These are phyloP conservation scores for Meleagris gallopavo DNA, from an alignment of 2,113 vertebrate species.

Conservation along the genomic window DNA sequence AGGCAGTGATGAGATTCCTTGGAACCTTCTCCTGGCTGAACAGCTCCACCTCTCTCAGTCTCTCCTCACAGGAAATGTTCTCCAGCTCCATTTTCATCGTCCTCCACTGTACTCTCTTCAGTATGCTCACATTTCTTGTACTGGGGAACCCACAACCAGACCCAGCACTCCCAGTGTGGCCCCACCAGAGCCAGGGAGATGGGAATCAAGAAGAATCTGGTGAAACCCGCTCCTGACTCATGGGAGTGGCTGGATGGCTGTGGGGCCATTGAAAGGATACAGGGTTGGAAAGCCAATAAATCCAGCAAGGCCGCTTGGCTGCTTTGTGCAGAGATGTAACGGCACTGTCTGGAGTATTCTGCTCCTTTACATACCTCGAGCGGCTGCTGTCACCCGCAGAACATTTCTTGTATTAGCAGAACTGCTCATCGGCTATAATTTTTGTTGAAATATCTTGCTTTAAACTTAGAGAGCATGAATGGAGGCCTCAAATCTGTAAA, in stretches of 20 bases:
- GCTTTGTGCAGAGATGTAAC: not conserved
- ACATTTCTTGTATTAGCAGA: slow-evolving; percentile 54
- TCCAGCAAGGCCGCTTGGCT: not conserved
- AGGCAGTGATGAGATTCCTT: not conserved
- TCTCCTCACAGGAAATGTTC: not conserved
- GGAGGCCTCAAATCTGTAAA: slow-evolving; percentile 52
- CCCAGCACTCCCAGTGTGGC: not conserved
- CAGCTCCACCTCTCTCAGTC: not conserved
- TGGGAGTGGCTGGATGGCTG: rapidly evolving
- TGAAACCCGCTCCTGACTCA: rapidly evolving
- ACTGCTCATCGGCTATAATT: slow-evolving; percentile 33
- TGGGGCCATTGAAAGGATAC: not conserved
- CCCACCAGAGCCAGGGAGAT: not conserved
- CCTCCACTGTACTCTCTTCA: not conserved
- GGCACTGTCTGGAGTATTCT: not conserved
- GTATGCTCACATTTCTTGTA: not conserved
- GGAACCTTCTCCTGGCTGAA: not conserved
- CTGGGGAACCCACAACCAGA: not conserved
- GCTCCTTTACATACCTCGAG: not conserved
- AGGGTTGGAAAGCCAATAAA: not conserved
- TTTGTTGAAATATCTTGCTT: slow-evolving; percentile 63
- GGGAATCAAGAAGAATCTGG: not conserved
- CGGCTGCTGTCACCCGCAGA: not conserved
- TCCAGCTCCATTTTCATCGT: not conserved
- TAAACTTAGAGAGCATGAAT: slow-evolving; percentile 21